Conservation (phyloP, 2,113 vertebrate species). For the Heterotis niloticus region DNA sequence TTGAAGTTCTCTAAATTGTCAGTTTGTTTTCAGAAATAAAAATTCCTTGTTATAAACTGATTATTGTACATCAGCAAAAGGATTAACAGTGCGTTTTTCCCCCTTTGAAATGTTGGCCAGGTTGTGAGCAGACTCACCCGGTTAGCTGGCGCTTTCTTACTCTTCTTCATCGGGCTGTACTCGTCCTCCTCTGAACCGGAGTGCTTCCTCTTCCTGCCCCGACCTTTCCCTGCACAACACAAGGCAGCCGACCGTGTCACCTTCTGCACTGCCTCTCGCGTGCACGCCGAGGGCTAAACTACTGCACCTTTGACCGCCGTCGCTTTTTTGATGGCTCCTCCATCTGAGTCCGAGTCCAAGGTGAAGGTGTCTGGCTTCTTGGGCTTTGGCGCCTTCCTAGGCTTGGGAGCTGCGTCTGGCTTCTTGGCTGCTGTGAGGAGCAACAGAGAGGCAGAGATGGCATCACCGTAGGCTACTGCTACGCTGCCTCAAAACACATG, state of each 20-base stretch:
- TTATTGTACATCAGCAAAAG: no score
- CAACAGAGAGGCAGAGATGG: not conserved
- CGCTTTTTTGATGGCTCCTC: slow-evolving; percentile 78
- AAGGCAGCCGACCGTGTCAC: not conserved
- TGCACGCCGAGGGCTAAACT: not conserved
- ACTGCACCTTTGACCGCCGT: slow-evolving; percentile 72
- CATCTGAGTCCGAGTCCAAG: slow-evolving; percentile 92
- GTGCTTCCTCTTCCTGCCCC: slow-evolving; percentile 89
- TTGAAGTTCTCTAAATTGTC: not conserved
- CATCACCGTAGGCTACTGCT: not conserved
- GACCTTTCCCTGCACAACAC: slow-evolving; percentile 75
- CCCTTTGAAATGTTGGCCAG: no score
- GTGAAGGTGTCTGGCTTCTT: slow-evolving; percentile 84
- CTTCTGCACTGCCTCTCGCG: not conserved
- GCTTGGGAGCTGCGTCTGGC: slow-evolving; percentile 69
- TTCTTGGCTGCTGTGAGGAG: slow-evolving; percentile 68
- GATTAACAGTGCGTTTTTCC: no score
- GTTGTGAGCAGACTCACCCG: no score
- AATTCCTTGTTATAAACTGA: no score
- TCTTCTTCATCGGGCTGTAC: slow-evolving; percentile 84
- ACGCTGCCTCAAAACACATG: not conserved
- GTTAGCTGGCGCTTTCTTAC: slow-evolving; percentile 58
- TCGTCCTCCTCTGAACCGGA: slow-evolving; percentile 90
- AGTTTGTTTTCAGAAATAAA: not conserved
- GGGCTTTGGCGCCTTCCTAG: slow-evolving; percentile 80